These are phyloP conservation scores for Venustoraphidia nigricollis DNA, from an alignment of 2,888 invertebrate species.

Conservation along the genomic window DNA sequence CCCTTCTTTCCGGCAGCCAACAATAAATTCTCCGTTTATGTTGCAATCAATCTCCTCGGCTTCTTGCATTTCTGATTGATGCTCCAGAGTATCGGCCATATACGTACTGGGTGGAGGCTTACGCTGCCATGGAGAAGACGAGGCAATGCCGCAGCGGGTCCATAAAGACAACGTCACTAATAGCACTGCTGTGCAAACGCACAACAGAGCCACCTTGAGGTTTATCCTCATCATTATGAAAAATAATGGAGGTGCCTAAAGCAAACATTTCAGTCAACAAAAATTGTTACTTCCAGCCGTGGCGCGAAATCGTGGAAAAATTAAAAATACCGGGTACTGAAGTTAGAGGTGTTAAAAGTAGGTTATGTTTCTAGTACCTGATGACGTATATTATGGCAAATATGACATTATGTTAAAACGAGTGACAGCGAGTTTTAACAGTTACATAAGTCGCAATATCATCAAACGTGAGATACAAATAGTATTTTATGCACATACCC, in stretches of 20 bases:
- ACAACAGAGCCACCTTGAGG: conserved; percentile 54
- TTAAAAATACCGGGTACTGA: too few relatives aligned
- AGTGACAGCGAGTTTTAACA: too few relatives aligned
- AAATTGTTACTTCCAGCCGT: neutral
- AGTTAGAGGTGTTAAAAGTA: too few relatives aligned
- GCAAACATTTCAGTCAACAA: conserved; percentile 6
- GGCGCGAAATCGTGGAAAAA: too few relatives aligned
- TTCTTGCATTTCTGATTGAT: conserved; percentile 25
- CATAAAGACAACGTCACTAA: conserved; percentile 57
- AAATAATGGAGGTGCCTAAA: conserved; percentile 28
- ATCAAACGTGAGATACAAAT: too few relatives aligned
- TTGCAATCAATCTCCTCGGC: conserved; percentile 66
- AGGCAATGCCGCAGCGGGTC: conserved; percentile 55
- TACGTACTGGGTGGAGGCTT: too few relatives aligned
- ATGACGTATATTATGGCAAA: too few relatives aligned
- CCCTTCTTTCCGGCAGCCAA: conserved; percentile 64
- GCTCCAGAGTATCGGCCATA: conserved; percentile 13
- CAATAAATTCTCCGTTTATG: conserved; percentile 75
- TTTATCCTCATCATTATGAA: conserved; percentile 63
- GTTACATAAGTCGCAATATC: too few relatives aligned
- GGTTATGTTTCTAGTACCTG: too few relatives aligned
- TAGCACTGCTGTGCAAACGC: conserved; percentile 45
- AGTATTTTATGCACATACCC: too few relatives aligned
- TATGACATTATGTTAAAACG: too few relatives aligned
- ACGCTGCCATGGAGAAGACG: neutral